Evolutionary conservation across 2,888 invertebrate species (phyloP).

Genomic region (Cosmia trapezina): DNA sequence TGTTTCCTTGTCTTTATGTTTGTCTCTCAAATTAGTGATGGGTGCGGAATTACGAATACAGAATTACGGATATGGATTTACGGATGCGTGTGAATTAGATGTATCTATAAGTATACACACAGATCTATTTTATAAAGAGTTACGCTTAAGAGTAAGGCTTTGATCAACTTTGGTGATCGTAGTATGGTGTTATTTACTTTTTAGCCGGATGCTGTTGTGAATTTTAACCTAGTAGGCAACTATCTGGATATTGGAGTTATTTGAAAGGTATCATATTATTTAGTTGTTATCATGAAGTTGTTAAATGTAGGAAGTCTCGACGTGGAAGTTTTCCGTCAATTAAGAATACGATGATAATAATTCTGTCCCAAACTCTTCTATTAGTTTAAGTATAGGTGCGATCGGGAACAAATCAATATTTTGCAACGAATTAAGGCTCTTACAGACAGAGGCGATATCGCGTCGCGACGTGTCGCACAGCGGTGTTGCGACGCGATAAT

Average conservation of each 20-base stretch:
- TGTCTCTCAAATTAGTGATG: slow-evolving; percentile 21
- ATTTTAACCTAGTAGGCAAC: no score
- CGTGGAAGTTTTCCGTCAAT: background rate
- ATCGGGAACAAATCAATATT: background rate
- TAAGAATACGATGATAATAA: background rate
- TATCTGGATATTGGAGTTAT: no score
- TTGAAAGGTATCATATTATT: no score
- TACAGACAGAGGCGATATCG: no score
- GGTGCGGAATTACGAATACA: background rate
- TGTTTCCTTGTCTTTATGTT: slow-evolving; percentile 43
- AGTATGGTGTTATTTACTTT: background rate
- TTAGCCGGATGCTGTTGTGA: background rate
- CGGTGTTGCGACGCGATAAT: no score
- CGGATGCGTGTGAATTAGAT: slow-evolving; percentile 11
- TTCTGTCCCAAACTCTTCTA: no score
- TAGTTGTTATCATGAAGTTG: background rate
- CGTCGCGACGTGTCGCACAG: no score
- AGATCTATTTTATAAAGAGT: slow-evolving; percentile 15
- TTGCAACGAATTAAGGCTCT: no score
- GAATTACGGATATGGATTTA: slow-evolving; percentile 13
- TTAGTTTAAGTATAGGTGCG: background rate
- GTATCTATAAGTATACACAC: background rate
- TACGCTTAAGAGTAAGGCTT: no score
- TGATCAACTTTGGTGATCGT: background rate
- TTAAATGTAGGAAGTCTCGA: background rate